Percentiles rank a stretch among this genome's conserved stretches.
phyloP scores from a whole-genome alignment of 1,140 invertebrate species.

The Nixonia krombeini region DNA sequence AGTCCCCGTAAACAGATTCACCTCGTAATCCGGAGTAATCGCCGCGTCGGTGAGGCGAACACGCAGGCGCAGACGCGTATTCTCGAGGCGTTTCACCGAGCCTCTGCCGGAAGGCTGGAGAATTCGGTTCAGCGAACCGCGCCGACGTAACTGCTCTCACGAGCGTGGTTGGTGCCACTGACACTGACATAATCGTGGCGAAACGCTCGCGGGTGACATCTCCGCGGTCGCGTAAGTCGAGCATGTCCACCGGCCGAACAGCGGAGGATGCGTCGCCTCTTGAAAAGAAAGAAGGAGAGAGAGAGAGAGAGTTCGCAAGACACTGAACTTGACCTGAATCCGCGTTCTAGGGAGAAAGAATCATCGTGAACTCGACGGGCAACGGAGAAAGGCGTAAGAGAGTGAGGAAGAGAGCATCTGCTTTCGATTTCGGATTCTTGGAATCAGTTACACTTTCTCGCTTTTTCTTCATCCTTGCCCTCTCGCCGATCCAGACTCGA shows the following conservation, averaged over 20 bases:
- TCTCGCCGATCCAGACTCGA: neutral
- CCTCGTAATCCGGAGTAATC: slow-evolving; percentile 42
- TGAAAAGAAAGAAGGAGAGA: slow-evolving; percentile 23
- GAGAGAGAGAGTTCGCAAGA: slow-evolving; percentile 22
- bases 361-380: slow-evolving; percentile 40
- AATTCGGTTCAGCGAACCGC: slow-evolving; percentile 54
- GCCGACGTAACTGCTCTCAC: slow-evolving; percentile 45
- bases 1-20: slow-evolving; percentile 45
- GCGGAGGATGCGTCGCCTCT: neutral
- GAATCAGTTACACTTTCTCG: slow-evolving; percentile 49
- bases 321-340: slow-evolving; percentile 56
- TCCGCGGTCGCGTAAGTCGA: slow-evolving; percentile 45
- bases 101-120: slow-evolving; percentile 29
- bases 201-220: slow-evolving; percentile 31
- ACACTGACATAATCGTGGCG: slow-evolving; percentile 51
- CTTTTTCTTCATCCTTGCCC: slow-evolving; percentile 30
- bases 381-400: slow-evolving; percentile 38
- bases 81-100: slow-evolving; percentile 33
- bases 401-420: slow-evolving; percentile 47
- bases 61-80: slow-evolving; percentile 13
- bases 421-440: slow-evolving; percentile 51
- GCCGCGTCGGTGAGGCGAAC: slow-evolving; percentile 33
- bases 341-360: slow-evolving; percentile 38
- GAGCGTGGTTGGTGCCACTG: slow-evolving; percentile 47
- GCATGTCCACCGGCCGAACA: slow-evolving; percentile 4